Conservation (phyloP, 2,888 invertebrate genomes). For the Tachina fera region DNA sequence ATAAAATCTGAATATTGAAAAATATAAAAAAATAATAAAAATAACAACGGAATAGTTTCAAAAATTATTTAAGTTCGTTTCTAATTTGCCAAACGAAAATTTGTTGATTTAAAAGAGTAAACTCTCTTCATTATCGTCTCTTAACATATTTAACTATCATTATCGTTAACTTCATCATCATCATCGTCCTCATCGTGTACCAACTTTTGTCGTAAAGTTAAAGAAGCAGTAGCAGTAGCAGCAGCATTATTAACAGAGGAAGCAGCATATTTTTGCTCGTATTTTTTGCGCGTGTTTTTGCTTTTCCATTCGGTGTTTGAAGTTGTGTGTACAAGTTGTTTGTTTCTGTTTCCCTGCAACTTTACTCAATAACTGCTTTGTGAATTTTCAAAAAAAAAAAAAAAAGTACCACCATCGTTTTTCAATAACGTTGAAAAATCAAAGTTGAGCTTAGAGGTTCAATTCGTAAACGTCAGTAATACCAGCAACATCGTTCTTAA, state of each 20-base stretch:
- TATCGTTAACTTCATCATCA: slow-evolving; percentile 23
- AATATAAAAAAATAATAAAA: slow-evolving; percentile 32
- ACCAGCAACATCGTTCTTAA: slow-evolving; percentile 79
- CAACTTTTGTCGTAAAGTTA: slow-evolving; percentile 32
- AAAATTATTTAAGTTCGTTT: slow-evolving; percentile 27
- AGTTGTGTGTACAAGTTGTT: slow-evolving; percentile 26
- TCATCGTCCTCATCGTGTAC: slow-evolving; percentile 37
- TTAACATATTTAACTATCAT: slow-evolving; percentile 12
- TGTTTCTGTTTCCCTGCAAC: slow-evolving; percentile 57
- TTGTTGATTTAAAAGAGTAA: slow-evolving; percentile 54
- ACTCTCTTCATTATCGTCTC: slow-evolving; percentile 34
- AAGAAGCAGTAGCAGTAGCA: slow-evolving; percentile 50
- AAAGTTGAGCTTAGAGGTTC: slow-evolving; percentile 79
- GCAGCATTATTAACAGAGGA: slow-evolving; percentile 55
- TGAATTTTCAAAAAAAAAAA: slow-evolving; percentile 32
- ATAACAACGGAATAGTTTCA: background rate
- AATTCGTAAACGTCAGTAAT: slow-evolving; percentile 81
- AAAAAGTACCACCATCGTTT: slow-evolving; percentile 51
- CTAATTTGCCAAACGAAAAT: slow-evolving; percentile 32
- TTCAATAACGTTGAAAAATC: slow-evolving; percentile 77
- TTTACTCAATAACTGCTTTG: slow-evolving; percentile 49
- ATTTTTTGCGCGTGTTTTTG: slow-evolving; percentile 53
- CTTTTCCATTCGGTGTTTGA: slow-evolving; percentile 44
- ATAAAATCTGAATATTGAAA: slow-evolving; percentile 66
- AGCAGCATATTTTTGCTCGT: slow-evolving; percentile 55